A percentile compares a stretch with the other conserved stretches of the same genome.
Conservation (phyloP, 92 coral and sea anemone species). For the Blastomussa wellsi region DNA sequence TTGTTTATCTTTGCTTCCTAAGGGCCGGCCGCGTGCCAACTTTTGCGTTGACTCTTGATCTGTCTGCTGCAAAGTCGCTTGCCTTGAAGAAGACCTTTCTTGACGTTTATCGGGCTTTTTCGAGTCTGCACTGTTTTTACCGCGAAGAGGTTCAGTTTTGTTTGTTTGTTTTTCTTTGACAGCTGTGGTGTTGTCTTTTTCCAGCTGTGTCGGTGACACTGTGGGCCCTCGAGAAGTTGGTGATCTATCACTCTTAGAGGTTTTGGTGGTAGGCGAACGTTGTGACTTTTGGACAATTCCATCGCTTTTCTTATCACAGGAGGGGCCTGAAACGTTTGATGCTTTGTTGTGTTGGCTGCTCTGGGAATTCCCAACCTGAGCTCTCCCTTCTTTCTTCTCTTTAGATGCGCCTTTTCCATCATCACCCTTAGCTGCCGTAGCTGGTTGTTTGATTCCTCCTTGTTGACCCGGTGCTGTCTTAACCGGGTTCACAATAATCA, state of each 20-base stretch:
- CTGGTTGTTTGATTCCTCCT: background rate
- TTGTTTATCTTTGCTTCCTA: conserved; percentile 83
- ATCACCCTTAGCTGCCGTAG: background rate
- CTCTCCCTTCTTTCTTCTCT: background rate
- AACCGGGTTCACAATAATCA: conserved; percentile 61
- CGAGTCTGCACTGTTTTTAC: conserved; percentile 8
- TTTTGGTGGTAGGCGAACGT: conserved; percentile 28
- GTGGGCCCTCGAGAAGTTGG: background rate
- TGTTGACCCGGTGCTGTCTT: conserved; percentile 5
- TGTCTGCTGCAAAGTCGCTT: background rate
- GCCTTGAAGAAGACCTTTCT: background rate
- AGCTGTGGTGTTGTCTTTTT: conserved; percentile 2
- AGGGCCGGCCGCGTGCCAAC: conserved; percentile 60
- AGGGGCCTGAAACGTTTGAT: conserved; percentile 4
- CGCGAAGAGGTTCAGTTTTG: background rate
- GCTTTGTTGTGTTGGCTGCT: background rate
- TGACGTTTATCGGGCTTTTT: conserved; percentile 21
- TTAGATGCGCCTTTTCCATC: background rate
- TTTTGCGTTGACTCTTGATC: background rate
- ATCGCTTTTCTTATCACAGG: background rate
- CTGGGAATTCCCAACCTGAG: background rate
- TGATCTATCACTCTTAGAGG: background rate
- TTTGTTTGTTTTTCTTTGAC: background rate
- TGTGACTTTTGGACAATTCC: background rate
- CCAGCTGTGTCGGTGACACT: conserved; percentile 20